Conservation (phyloP, 2,113 vertebrate genomes). For the Muntiacus reevesi region DNA sequence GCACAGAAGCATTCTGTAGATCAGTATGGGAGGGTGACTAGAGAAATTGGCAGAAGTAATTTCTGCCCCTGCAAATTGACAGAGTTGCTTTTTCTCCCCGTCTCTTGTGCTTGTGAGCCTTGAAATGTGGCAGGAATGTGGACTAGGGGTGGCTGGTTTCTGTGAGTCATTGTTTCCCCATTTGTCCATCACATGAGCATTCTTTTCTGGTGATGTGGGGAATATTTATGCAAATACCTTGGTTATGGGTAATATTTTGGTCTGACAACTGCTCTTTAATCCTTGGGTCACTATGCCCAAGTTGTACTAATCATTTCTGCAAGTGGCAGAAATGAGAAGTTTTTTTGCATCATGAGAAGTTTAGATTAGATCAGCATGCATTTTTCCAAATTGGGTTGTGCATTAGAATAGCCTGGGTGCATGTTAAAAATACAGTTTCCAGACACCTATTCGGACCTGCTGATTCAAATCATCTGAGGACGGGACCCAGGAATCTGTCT, state of each 20-base stretch:
- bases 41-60: background rate
- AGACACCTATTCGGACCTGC: background rate
- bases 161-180: background rate
- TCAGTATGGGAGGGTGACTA: background rate
- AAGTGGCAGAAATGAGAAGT: no score
- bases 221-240: background rate
- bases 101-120: background rate
- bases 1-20: background rate
- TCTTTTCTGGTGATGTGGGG: background rate
- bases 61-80: background rate
- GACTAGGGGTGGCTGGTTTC: background rate
- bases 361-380: background rate
- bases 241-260: background rate
- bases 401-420: background rate
- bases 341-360: background rate
- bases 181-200: background rate
- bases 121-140: background rate
- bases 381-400: background rate
- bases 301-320: background rate
- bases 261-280: background rate
- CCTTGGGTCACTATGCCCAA: background rate
- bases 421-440: background rate
- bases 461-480: background rate
- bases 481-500: background rate
- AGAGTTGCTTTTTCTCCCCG: background rate